These are phyloP conservation scores for Orthosia gothica DNA, from an alignment of 2,888 invertebrate species.

Conservation along the genomic window DNA sequence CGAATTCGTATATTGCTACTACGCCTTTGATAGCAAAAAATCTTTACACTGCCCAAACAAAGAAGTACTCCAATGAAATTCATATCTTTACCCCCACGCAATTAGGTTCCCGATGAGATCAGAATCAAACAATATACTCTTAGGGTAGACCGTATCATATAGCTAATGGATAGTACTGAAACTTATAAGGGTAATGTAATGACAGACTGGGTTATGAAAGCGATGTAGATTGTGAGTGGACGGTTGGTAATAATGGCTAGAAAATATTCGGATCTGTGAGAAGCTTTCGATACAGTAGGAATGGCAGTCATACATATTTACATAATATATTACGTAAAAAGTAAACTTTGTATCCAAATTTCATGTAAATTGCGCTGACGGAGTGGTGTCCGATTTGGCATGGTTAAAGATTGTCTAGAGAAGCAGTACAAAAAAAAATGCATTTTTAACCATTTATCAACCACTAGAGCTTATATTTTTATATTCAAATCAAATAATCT, in stretches of 20 bases:
- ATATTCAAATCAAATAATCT: no score
- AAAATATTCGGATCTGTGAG: background rate
- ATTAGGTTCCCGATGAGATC: slow-evolving; percentile 29
- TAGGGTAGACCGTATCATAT: slow-evolving; percentile 29
- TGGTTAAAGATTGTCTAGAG: no score
- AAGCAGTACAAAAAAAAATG: no score
- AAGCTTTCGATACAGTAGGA: slow-evolving; percentile 12
- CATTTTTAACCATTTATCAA: no score
- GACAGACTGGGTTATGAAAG: background rate
- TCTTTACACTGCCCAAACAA: background rate
- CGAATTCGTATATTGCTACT: background rate
- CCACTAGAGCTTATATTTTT: no score
- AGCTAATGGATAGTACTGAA: slow-evolving; percentile 51
- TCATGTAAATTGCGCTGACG: no score
- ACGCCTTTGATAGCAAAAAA: slow-evolving; percentile 3
- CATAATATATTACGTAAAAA: no score
- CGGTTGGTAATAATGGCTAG: background rate
- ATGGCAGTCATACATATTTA: background rate
- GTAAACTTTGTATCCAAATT: no score
- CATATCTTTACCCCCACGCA: slow-evolving; percentile 22
- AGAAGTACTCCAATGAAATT: slow-evolving; percentile 30
- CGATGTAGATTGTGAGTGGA: background rate
- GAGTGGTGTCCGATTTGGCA: no score
- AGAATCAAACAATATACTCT: slow-evolving; percentile 33
- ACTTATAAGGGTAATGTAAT: slow-evolving; percentile 49